Evolutionary conservation across 2,113 vertebrate species (phyloP).

Genomic region (Fulmarus glacialis): DNA sequence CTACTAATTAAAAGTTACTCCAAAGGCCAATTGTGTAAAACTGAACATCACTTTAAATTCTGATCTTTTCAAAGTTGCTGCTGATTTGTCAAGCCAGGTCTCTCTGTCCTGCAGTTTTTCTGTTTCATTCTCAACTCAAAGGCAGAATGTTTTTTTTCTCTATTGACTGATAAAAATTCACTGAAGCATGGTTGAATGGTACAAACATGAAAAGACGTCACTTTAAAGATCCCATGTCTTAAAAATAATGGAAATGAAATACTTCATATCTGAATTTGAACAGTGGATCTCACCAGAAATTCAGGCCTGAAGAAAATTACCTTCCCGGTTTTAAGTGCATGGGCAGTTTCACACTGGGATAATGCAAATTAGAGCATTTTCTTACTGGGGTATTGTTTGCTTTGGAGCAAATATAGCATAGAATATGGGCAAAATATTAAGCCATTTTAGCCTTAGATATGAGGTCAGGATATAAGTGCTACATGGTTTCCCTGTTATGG

Average conservation of each 20-base stretch:
- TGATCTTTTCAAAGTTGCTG: background rate
- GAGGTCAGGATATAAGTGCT: background rate
- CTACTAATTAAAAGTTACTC: background rate
- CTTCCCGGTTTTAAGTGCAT: background rate
- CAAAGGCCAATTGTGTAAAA: background rate
- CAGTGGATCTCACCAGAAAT: background rate
- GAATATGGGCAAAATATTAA: background rate
- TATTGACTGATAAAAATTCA: background rate
- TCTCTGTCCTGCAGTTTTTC: background rate
- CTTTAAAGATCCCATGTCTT: background rate
- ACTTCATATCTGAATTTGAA: background rate
- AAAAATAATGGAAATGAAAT: background rate
- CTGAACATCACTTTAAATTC: background rate
- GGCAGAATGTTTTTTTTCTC: fast-evolving
- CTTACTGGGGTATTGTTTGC: background rate
- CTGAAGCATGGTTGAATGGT: background rate
- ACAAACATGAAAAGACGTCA: background rate
- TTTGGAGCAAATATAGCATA: background rate
- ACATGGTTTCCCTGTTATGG: background rate
- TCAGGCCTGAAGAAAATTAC: background rate
- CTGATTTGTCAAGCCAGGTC: background rate
- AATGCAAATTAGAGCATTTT: background rate
- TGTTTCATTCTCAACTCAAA: background rate
- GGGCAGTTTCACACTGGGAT: background rate
- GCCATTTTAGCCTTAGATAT: background rate